A percentile compares a stretch with the other conserved stretches of the same genome.
These are phyloP conservation scores for Lithobius niger DNA, from an alignment of 1,140 invertebrate species.

Conservation along the genomic window DNA sequence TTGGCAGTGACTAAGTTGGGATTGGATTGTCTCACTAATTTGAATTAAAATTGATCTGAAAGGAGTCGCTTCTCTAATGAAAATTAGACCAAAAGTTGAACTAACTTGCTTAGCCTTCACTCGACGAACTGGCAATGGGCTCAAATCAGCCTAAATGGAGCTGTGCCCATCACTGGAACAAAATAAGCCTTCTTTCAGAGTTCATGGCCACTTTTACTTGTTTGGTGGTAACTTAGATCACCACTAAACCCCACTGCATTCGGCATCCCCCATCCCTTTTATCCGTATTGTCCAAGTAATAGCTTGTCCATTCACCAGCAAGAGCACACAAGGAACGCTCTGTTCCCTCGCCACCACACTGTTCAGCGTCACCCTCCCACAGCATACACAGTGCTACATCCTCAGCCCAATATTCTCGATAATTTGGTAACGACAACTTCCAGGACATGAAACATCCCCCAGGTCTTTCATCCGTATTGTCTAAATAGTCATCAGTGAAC, in stretches of 20 bases:
- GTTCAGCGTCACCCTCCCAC: neutral
- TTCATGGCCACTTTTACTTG: no score
- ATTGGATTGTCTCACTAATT: no score
- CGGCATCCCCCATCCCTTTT: neutral
- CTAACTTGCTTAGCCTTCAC: no score
- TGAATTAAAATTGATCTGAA: no score
- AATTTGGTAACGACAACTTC: neutral
- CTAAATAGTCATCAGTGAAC: neutral
- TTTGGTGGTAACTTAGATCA: no score
- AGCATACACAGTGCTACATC: neutral
- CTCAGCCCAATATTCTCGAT: neutral
- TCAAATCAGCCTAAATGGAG: no score
- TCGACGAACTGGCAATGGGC: no score
- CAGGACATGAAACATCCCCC: neutral
- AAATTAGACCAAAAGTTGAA: no score
- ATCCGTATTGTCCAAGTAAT: conserved; percentile 7
- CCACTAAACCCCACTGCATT: conserved; percentile 6
- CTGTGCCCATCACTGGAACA: no score
- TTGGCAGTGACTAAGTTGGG: no score
- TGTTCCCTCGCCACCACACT: conserved; percentile 7
- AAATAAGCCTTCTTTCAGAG: no score
- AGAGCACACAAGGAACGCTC: neutral
- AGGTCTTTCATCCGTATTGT: neutral
- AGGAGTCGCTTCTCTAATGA: no score
- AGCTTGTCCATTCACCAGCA: neutral